Conservation (phyloP, 2,113 vertebrate genomes). For the Cacatua alba region DNA sequence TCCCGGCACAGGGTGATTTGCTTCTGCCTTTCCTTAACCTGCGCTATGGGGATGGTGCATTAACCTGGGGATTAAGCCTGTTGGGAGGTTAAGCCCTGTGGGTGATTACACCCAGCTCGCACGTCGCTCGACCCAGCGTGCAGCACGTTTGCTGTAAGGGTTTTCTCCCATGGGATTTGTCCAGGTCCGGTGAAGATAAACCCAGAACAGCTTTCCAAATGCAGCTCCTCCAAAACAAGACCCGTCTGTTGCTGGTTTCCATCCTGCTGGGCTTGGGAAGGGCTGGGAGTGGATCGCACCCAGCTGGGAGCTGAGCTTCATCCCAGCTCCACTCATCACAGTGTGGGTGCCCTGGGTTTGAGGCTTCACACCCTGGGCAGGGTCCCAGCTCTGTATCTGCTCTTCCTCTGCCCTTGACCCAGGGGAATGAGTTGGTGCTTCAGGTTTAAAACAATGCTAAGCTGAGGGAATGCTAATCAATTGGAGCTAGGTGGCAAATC, state of each 20-base stretch:
- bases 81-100: accelerated
- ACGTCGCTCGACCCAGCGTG: accelerated
- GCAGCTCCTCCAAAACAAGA: neutral
- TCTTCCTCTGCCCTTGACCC: neutral
- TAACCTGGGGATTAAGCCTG: neutral
- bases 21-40: neutral
- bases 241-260: neutral
- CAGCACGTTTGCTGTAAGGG: accelerated
- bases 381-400: accelerated
- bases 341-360: accelerated
- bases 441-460: neutral
- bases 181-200: neutral
- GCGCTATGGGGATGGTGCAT: accelerated
- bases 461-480: neutral
- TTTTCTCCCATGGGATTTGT: accelerated
- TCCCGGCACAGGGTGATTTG: accelerated
- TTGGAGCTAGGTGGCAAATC: neutral
- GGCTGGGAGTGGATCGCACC: neutral
- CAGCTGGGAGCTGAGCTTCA: neutral
- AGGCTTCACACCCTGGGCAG: neutral
- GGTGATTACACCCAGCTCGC: neutral
- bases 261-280: neutral
- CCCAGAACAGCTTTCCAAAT: neutral
- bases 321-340: neutral
- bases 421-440: neutral